Percentiles rank a stretch among this genome's conserved stretches.
Conservation (phyloP, 2,797 vertebrate species). For the Coccyzus lansbergi region DNA sequence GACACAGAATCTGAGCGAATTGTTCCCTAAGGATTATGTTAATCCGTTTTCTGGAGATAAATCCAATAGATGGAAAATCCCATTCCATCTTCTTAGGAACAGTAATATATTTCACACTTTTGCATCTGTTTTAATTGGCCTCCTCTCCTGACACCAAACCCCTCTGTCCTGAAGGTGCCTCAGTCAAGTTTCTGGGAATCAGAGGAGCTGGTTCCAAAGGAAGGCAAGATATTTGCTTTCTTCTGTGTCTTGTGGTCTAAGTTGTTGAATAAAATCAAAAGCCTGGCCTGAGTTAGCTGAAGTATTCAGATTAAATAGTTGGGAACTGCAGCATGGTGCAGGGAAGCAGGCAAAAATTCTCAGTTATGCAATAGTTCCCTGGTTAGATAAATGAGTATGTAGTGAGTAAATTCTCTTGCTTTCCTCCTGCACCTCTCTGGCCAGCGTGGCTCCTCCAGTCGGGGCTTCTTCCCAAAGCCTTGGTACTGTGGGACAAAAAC, state of each 20-base stretch:
- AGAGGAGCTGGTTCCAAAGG: background rate
- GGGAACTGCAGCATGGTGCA: background rate
- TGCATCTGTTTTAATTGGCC: slow-evolving; percentile 11
- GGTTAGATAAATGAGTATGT: background rate
- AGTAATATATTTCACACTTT: slow-evolving; percentile 28
- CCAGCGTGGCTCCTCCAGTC: background rate
- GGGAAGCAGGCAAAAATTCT: background rate
- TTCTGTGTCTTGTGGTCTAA: background rate
- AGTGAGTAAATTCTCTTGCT: background rate
- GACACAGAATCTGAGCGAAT: background rate
- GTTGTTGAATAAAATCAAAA: slow-evolving; percentile 13
- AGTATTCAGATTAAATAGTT: background rate
- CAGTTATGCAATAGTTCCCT: background rate
- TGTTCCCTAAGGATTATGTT: slow-evolving; percentile 4
- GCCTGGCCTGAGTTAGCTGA: background rate
- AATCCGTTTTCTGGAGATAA: slow-evolving; percentile 53
- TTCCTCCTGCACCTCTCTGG: background rate
- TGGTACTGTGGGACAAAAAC: background rate
- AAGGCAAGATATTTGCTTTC: background rate
- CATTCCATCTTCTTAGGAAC: slow-evolving; percentile 11
- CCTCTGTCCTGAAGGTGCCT: background rate
- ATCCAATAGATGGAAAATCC: slow-evolving; percentile 40
- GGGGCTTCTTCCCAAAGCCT: background rate
- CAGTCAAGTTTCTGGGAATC: background rate
- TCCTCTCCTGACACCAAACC: background rate